Evolutionary conservation across 2,797 vertebrate species (phyloP).

Genomic region (Acridotheres tristis): DNA sequence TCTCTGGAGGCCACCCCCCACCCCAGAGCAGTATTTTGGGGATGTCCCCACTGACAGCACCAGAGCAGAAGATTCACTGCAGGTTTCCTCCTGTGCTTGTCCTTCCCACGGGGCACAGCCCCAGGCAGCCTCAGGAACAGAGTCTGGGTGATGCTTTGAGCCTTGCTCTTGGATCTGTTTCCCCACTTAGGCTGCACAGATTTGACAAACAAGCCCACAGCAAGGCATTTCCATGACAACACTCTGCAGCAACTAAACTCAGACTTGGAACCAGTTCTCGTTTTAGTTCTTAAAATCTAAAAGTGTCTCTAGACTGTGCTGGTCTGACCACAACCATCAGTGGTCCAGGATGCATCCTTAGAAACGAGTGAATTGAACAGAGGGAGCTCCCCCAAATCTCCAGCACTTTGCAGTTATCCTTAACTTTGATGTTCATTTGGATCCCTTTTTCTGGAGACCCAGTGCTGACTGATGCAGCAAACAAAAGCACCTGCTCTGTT

Average conservation of each 20-base stretch:
- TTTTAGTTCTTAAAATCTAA: background rate
- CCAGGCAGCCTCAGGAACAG: background rate
- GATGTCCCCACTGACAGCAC: background rate
- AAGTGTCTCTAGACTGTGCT: background rate
- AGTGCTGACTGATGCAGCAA: background rate
- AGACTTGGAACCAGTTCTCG: background rate
- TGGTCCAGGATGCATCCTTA: background rate
- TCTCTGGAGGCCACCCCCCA: background rate
- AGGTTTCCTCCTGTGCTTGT: background rate
- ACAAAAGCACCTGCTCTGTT: background rate
- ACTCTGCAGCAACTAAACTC: background rate
- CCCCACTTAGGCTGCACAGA: background rate
- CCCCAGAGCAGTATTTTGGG: background rate
- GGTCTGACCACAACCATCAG: background rate
- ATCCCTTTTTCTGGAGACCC: background rate
- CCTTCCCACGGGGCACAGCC: background rate
- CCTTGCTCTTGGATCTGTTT: background rate
- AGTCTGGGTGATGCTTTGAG: background rate
- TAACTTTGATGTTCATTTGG: background rate
- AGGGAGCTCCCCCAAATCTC: background rate
- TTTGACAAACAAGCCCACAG: background rate
- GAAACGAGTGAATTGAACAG: rapidly evolving
- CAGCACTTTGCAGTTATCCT: background rate
- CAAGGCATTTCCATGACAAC: slow-evolving; percentile 42
- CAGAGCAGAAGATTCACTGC: background rate